Evolutionary conservation across 2,797 vertebrate genomes (phyloP), one percentile per base, ranked within the genome.

Genomic region (Hyperoplus immaculatus): DNA sequence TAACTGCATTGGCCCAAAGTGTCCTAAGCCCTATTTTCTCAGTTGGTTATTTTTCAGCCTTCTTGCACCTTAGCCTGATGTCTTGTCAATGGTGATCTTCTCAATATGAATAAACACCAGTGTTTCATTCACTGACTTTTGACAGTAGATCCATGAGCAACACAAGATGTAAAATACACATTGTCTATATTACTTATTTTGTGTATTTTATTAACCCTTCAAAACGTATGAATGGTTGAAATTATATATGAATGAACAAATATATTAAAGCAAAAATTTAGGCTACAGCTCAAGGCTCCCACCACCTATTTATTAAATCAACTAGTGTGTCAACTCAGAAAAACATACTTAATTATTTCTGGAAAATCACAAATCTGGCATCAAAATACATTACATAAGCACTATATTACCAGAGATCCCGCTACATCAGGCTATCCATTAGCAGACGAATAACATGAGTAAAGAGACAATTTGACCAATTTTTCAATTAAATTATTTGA

Each of bases 331-430:
- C 13, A 50, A 42, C 42, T 47, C 5, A 8, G 11, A n/a, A 13
- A 69, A 13, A 4, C 4, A 2, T 61, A 41, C 3, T 11, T 60
- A 2, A 14, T 11, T 4, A 47, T 75, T 54, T 53, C 5, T n/a
- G 15, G 11, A 15, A 54, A 78, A 43, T 51, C 16, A 54, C 54
- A 57, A 62, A 55, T 46, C 46, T 75, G 13, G 16, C 50, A 69
- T 66, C 0, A 72, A 36, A 69, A 42, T 68, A 55, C 5, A 46
- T 51, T 63, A 55, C 21, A 59, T 18, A 45, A 53, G 7, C n/a
- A 6, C 16, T 46, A 3, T 18, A 49, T 51, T 47, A 12, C 8
- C 67, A 43, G 39, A 51, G 6, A 55, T 56, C 5, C 50, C 43
- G 57, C 41, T 10, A 42, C 29, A 6, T 16, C 49, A 47, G 50